These are phyloP conservation scores for Hyperoplus immaculatus DNA, from an alignment of 2,797 vertebrate genomes.

Conservation along the genomic window DNA sequence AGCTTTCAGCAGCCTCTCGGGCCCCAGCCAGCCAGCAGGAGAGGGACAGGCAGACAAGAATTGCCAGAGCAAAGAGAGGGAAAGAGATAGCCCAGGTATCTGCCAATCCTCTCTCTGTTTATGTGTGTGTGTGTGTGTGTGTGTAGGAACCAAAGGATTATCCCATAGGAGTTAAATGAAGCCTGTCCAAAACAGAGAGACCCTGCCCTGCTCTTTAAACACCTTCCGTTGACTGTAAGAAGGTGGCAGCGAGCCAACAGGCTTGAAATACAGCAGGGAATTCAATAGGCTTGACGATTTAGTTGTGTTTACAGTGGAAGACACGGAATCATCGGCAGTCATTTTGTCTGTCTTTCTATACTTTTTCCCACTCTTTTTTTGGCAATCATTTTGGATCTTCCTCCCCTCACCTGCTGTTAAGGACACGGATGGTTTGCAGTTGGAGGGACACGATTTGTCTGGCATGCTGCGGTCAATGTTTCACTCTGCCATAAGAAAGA, in stretches of 20 bases:
- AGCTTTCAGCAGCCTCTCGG: slow-evolving; percentile 81
- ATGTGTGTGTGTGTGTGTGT: slow-evolving; percentile 46
- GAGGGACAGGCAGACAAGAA: slow-evolving; percentile 67
- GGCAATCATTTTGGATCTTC: neutral
- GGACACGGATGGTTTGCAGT: slow-evolving; percentile 27
- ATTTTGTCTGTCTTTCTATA: slow-evolving; percentile 62
- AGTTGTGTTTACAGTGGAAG: slow-evolving; percentile 80
- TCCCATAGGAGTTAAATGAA: slow-evolving; percentile 86
- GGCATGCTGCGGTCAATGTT: slow-evolving; percentile 25
- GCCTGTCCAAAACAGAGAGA: slow-evolving; percentile 80
- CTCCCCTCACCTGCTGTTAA: slow-evolving; percentile 56
- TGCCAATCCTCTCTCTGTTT: slow-evolving; percentile 62
- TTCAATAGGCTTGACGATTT: slow-evolving; percentile 82
- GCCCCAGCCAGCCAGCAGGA: slow-evolving; percentile 62
- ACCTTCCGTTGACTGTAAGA: slow-evolving; percentile 68
- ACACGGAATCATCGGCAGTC: slow-evolving; percentile 58
- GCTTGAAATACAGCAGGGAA: slow-evolving; percentile 81
- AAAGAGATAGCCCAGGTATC: slow-evolving; percentile 80
- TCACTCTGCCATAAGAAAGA: slow-evolving; percentile 18
- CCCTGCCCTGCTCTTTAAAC: slow-evolving; percentile 81
- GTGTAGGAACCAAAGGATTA: slow-evolving; percentile 79
- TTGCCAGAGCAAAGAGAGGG: slow-evolving; percentile 74
- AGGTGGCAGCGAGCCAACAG: slow-evolving; percentile 72
- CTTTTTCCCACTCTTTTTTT: slow-evolving; percentile 18
- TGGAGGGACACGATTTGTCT: slow-evolving; percentile 26